Evolutionary conservation across 2,113 vertebrate genomes (phyloP).

Genomic region (Eudyptes chrysolophus): DNA sequence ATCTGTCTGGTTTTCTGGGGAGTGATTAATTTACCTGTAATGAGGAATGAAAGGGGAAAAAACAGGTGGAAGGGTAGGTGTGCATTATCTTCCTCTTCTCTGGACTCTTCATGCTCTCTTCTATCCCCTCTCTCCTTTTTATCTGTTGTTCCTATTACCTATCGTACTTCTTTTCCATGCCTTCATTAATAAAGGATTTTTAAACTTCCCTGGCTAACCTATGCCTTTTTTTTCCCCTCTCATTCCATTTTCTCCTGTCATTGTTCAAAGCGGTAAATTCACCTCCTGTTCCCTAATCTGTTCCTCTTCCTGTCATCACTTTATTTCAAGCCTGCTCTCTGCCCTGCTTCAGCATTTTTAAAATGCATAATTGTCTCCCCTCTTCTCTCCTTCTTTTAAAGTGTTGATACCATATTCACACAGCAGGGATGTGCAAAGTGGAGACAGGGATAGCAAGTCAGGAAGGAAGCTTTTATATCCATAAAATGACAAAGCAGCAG

Average conservation of each 20-base stretch:
- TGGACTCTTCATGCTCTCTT: background rate
- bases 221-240: background rate
- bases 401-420: background rate
- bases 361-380: background rate
- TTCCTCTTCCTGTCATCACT: background rate
- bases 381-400: background rate
- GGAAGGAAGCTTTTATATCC: background rate
- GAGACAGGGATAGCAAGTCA: background rate
- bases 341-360: background rate
- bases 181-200: background rate
- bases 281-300: background rate
- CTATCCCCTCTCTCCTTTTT: background rate
- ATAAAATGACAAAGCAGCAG: background rate
- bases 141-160: background rate
- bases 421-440: background rate
- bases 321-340: constrained; percentile 4
- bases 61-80: background rate
- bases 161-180: background rate
- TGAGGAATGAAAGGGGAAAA: background rate
- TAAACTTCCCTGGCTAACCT: background rate
- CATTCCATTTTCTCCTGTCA: background rate
- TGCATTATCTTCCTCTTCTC: background rate
- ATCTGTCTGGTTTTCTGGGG: background rate
- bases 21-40: background rate
- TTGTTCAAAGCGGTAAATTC: constrained; percentile 15